Base-by-base conservation (phyloP, 2,797 vertebrate species). In the Crax fasciolata region DNA sequence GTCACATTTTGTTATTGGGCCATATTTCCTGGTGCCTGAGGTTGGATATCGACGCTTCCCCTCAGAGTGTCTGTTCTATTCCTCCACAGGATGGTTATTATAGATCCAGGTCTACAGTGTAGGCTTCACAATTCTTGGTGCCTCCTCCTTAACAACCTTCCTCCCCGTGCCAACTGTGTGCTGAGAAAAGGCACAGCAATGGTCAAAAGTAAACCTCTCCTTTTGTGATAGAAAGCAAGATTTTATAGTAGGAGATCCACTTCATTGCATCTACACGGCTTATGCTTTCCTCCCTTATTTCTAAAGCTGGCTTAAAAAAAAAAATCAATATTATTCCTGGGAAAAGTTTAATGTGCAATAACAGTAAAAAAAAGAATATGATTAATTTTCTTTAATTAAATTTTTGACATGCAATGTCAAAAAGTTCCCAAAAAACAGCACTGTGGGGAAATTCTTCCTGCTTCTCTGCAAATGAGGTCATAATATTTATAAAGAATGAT, bases 361-460 rank as follows among this genome's bases (percentile, higher is more conserved):
- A 61, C 11, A 84, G 24, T 25, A 59, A 20, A 84, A 93, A 44
- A 32, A 32, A n/a, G 13, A 35, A 10, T 4, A 35, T 35, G 21
- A 35, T 20, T 43, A 28, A 10, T 62, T 62, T 62, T 54, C 68
- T 84, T 32, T 10, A 5, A 0, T 1, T 16, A 44, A 28, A 46
- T 49, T 71, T 63, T 20, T 76, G 71, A 39, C 14, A 32, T 32
- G 12, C 30, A 62, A 77, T 80, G 39, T 10, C 67, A 13, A 85
- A 83, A 54, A 51, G 28, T 63, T 80, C 27, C 35, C 59, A 35
- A 3, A 77, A 67, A 87, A 8, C 65, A 92, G 18, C 0, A 0
- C 30, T 84, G 89, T n/a, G 39, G 74, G 16, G 63, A 90, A 93
- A 83, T 35, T 11, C 7, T 83, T 78, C 44, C 28, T 35, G 11